Percentiles rank a stretch among this genome's conserved stretches.
These are phyloP conservation scores for Steinernema feltiae DNA, from an alignment of 1,140 invertebrate genomes.

Conservation along the genomic window DNA sequence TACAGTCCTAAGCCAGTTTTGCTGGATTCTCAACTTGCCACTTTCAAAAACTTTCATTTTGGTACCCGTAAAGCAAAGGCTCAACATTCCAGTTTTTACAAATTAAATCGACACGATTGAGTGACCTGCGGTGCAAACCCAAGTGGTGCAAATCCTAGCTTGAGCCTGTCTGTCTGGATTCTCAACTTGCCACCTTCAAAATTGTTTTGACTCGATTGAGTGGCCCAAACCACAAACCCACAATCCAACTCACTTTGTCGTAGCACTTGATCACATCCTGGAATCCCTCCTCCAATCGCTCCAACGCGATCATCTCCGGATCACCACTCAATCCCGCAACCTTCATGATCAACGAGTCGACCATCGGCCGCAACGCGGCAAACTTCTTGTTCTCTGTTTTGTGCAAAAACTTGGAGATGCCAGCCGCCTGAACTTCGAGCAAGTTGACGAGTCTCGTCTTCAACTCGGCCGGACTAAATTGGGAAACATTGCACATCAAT, in stretches of 20 bases:
- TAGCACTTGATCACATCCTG: not conserved
- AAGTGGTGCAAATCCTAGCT: no score
- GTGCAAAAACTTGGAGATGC: slow-evolving; percentile 1
- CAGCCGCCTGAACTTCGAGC: not conserved
- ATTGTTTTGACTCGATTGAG: not conserved
- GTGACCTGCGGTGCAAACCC: no score
- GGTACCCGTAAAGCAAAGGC: no score
- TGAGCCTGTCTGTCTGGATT: no score
- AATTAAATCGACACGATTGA: no score
- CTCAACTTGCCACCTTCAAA: not conserved
- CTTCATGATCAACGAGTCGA: not conserved
- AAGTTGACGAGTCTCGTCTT: not conserved
- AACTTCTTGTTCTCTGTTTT: not conserved
- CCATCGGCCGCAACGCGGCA: not conserved
- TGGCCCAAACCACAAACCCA: not conserved
- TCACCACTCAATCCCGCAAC: not conserved
- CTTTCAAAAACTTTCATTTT: no score
- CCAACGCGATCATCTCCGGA: not conserved
- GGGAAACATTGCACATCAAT: not conserved
- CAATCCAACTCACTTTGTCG: not conserved
- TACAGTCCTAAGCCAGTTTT: no score
- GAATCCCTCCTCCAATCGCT: not conserved
- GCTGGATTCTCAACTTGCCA: no score
- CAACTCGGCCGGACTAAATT: not conserved
- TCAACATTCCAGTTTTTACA: no score